Evolutionary conservation across 2,888 invertebrate genomes (phyloP).

Genomic region (Lepidocyrtinus sp.): DNA sequence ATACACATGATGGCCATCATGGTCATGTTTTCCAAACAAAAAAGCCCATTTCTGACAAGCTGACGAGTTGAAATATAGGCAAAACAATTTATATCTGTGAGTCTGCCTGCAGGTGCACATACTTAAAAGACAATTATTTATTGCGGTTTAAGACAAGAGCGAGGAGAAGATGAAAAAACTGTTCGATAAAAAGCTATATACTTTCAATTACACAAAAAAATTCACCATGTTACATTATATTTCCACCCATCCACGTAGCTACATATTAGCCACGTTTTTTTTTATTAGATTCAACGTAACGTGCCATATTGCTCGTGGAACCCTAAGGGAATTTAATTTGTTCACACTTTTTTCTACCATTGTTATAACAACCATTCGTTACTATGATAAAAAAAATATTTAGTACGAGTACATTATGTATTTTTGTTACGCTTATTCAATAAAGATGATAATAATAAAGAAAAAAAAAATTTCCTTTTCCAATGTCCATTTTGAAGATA

Average conservation of each 20-base stretch:
- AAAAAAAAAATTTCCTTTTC: no score
- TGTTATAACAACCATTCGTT: no score
- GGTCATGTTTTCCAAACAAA: slow-evolving; percentile 49
- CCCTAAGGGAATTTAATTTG: slow-evolving; percentile 35
- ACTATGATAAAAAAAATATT: no score
- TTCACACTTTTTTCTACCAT: slow-evolving; percentile 34
- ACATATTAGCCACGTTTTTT: background rate
- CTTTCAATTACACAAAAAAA: no score
- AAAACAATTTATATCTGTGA: slow-evolving; percentile 48
- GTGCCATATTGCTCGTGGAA: slow-evolving; percentile 33
- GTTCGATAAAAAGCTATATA: no score
- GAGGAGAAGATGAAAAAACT: background rate
- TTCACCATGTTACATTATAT: no score
- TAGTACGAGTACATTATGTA: no score
- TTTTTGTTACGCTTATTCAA: no score
- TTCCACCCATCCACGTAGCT: background rate
- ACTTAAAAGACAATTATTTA: slow-evolving; percentile 58
- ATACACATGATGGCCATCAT: slow-evolving; percentile 38
- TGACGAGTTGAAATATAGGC: slow-evolving; percentile 56
- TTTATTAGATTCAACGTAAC: background rate
- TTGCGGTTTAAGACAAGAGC: slow-evolving; percentile 32
- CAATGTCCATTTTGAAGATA: no score
- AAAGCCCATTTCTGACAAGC: slow-evolving; percentile 36
- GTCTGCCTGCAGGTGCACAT: slow-evolving; percentile 51
- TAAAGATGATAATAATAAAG: no score